Evolutionary conservation across 2,113 vertebrate species (phyloP), one percentile per base, ranked within the genome.

Genomic region (Caracal caracal): DNA sequence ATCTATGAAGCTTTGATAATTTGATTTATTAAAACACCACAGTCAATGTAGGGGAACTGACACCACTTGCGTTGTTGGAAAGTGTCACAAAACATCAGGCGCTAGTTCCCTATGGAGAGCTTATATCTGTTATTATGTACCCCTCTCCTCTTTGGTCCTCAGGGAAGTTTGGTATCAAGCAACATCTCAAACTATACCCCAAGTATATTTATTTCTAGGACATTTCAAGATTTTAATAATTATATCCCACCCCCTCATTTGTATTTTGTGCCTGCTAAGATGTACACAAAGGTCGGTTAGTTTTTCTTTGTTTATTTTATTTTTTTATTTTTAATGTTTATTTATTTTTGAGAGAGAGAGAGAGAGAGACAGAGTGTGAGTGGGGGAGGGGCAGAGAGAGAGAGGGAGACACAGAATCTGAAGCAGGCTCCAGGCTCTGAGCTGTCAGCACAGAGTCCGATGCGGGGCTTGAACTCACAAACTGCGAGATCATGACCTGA

Each of bases 1-100:
- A 78, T 96, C 96, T 97, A 95, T 63, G 85, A 97, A 90, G 92
- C 94, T 97, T 96, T 96, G 97, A 96, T 97, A 98, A 98, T 97
- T 97, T 98, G 97, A 98, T 97, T 98, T 98, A 98, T 97, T 96
- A 97, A 96, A 97, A 97, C 92, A 90, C 76, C 80, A 66, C 92
- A 95, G 96, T 92, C 90, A 90, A 37, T 73, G 91, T 89, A 96
- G 90, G 94, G 95, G 95, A 98, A 97, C 97, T 94, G 95, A 98
- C 94, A 96, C 94, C 84, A 47, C 85, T 96, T 65, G n/a, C 75
- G 85, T 95, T 95, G 87, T 80, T 97, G 90, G 88, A 95, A 92
- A 95, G 59, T 10, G 0, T 94, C 43, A 0, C 33, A 88, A 94
- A 90, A 56, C 85, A 71, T 88, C 96, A 90, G 92, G 76, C 20